These are phyloP conservation scores for Callaeas wilsoni DNA, from an alignment of 2,113 vertebrate genomes.

Conservation along the genomic window DNA sequence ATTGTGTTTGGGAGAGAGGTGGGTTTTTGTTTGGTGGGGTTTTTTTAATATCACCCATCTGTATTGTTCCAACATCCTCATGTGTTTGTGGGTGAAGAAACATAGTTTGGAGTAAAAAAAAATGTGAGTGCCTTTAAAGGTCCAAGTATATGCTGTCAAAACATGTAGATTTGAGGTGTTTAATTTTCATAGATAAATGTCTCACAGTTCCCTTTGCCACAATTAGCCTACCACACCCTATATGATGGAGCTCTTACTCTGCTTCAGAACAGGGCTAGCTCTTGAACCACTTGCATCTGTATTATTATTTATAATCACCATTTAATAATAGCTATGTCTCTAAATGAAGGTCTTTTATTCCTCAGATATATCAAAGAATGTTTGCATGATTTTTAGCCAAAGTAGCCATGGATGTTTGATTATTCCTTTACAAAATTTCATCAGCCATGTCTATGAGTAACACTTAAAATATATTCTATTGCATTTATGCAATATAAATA, in stretches of 20 bases:
- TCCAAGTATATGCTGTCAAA: background rate
- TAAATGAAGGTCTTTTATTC: background rate
- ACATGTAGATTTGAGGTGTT: background rate
- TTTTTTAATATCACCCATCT: background rate
- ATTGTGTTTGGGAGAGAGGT: background rate
- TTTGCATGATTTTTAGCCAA: background rate
- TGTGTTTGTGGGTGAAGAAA: background rate
- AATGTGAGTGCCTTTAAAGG: background rate
- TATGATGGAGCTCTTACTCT: background rate
- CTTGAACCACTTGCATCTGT: background rate
- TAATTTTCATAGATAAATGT: background rate
- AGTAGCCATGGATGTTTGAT: background rate
- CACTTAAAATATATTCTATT: background rate
- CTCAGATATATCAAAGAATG: background rate
- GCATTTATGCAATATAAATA: background rate
- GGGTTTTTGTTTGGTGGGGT: background rate
- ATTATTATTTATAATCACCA: background rate
- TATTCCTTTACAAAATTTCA: background rate
- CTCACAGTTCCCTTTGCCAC: background rate
- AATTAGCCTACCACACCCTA: background rate
- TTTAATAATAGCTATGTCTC: background rate
- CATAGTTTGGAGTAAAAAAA: background rate
- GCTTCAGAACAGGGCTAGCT: background rate
- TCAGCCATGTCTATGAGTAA: background rate
- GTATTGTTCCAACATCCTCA: background rate